Evolutionary conservation across 2,797 vertebrate species (phyloP).

Genomic region (Phaenicophaeus curvirostris): DNA sequence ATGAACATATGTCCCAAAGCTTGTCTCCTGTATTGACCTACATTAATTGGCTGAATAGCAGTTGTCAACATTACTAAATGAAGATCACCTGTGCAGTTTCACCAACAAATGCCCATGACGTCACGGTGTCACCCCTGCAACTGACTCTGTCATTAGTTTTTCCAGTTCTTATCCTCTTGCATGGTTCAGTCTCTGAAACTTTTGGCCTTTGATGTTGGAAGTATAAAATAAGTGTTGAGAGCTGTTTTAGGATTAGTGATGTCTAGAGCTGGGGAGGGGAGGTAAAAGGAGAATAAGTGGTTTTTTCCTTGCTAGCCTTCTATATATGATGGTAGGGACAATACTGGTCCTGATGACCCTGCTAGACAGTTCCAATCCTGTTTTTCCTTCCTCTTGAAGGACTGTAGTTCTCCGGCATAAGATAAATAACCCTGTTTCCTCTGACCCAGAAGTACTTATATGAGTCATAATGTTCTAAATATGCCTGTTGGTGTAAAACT

Average conservation of each 20-base stretch:
- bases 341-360: background rate
- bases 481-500: slow-evolving; percentile 60
- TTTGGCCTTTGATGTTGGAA: background rate
- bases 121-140: background rate
- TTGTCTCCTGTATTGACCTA: background rate
- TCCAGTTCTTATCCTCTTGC: background rate
- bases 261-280: background rate
- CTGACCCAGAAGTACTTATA: slow-evolving; percentile 61
- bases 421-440: slow-evolving; percentile 62
- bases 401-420: slow-evolving; percentile 35
- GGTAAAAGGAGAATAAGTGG: background rate
- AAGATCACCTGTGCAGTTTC: background rate
- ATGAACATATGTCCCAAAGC: background rate
- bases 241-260: background rate
- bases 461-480: slow-evolving; percentile 68
- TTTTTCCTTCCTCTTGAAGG: background rate
- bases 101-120: background rate
- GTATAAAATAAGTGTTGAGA: background rate
- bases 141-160: background rate
- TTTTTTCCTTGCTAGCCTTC: background rate
- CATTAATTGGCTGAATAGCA: background rate
- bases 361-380: slow-evolving; percentile 19
- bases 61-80: background rate
- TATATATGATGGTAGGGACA: background rate
- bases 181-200: background rate